These are phyloP conservation scores for Xestoiulus laeticollis DNA, from an alignment of 2,888 invertebrate species.

Conservation along the genomic window DNA sequence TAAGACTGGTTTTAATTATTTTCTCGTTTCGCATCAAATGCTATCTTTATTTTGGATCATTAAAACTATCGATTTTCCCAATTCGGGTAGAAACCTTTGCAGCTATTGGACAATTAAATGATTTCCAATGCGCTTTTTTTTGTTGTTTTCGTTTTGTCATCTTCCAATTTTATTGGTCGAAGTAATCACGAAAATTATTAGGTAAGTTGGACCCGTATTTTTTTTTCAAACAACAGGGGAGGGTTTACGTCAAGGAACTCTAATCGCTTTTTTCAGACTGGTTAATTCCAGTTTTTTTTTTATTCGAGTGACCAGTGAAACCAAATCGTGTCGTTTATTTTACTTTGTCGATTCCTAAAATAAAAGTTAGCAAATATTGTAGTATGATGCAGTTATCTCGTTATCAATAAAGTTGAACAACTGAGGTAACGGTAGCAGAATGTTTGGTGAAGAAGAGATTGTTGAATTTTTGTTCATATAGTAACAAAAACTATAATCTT, in stretches of 20 bases:
- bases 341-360: background rate
- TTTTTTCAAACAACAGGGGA: background rate
- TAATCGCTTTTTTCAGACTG: slow-evolving; percentile 45
- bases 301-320: background rate
- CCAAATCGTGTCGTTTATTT: background rate
- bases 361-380: background rate
- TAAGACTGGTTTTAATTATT: slow-evolving; percentile 5
- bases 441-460: background rate
- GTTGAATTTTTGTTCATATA: background rate
- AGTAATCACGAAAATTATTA: background rate
- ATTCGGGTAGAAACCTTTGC: background rate
- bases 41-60: slow-evolving; percentile 29
- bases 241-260: slow-evolving; percentile 46
- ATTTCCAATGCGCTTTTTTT: background rate
- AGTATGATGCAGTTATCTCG: background rate
- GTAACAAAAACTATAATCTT: no score
- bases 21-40: background rate
- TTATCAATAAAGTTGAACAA: background rate
- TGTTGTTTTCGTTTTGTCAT: background rate
- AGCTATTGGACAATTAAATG: background rate
- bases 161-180: background rate
- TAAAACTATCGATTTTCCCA: background rate
- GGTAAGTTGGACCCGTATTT: background rate
- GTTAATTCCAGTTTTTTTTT: slow-evolving; percentile 44
- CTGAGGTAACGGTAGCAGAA: background rate